Base-by-base conservation (phyloP, 2,797 vertebrate species). In the Phoxinus dragarum region DNA sequence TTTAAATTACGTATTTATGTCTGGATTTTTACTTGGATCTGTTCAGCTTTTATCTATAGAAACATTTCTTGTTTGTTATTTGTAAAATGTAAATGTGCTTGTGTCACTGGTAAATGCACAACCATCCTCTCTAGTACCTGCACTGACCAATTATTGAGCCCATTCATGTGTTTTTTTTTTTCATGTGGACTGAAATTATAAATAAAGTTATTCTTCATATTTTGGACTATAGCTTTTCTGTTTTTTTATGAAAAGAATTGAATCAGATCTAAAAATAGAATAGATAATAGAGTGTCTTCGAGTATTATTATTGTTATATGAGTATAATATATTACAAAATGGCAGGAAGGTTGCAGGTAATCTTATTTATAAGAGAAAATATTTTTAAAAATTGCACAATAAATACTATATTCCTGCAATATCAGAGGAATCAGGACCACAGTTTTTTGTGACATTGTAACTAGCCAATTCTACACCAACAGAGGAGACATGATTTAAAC, bases 1-100 rank as follows among this genome's bases (percentile, higher is more conserved):
- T 75, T 71, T 49, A 10, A 17, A 80, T 59, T 44, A 66, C 84
- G 3, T 90, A 90, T 90, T 91, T 90, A 91, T 89, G 52, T 56
- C 85, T 54, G 80, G 4, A 27, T 31, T 67, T 67, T 56, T 8
- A 59, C 7, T 75, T 12, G 3, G 47, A 72, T 42, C 27, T 61
- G 4, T 44, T 59, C 27, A 36, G 2, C 21, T 19, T 81, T 81
- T n/a, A 34, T 8, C 36, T 78, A 11, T 27, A 10, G 36, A 27
- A 5, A 3, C 5, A 21, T 69, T 54, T 9, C 3, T 54, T 44
- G 3, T 23, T 75, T n/a, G 0, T 68, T 36, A 23, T 67, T 80
- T n/a, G 6, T 14, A n/a, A 54, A 27, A 31, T n/a, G 27, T 27
- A 27, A 27, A 27, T 27, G 4, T 79, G 34, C 11, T 67, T 68